A percentile compares a stretch with the other conserved stretches of the same genome.
Conservation (phyloP, 2,888 invertebrate genomes). For the Vandiemenella viatica region DNA sequence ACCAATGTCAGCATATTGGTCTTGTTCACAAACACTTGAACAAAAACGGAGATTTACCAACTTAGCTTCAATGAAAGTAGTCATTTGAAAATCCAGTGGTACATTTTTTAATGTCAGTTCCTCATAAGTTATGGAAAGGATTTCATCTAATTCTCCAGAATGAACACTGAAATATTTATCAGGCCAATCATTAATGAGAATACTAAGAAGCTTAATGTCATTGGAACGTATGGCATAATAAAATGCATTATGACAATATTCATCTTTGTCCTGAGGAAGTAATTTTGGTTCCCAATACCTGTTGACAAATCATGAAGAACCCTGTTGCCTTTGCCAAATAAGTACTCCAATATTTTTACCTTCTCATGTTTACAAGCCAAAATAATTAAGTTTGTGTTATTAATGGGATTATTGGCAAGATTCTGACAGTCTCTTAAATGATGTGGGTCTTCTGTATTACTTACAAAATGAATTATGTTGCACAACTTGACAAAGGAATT, state of each 20-base stretch:
- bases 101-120: slow-evolving; percentile 18
- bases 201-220: slow-evolving; percentile 15
- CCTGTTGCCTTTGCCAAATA: slow-evolving; percentile 2
- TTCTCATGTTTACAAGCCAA: slow-evolving; percentile 11
- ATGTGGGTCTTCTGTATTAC: no score
- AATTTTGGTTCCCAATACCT: not conserved
- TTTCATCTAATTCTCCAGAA: slow-evolving; percentile 14
- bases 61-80: slow-evolving; percentile 12
- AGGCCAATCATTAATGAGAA: slow-evolving; percentile 16
- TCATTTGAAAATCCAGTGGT: slow-evolving; percentile 14
- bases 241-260: slow-evolving; percentile 16
- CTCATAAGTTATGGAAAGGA: slow-evolving; percentile 18
- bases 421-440: no score
- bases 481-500: no score
- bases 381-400: slow-evolving; percentile 11
- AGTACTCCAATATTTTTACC: slow-evolving; percentile 8
- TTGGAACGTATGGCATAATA: slow-evolving; percentile 20
- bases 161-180: slow-evolving; percentile 8
- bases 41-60: slow-evolving; percentile 11
- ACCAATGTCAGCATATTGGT: no score
- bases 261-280: slow-evolving; percentile 5
- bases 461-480: no score
- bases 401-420: slow-evolving; percentile 8
- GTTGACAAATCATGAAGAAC: not conserved
- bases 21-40: not conserved